These are phyloP conservation scores for Siderastrea radians DNA, from an alignment of 92 coral and sea anemone genomes.

Conservation along the genomic window DNA sequence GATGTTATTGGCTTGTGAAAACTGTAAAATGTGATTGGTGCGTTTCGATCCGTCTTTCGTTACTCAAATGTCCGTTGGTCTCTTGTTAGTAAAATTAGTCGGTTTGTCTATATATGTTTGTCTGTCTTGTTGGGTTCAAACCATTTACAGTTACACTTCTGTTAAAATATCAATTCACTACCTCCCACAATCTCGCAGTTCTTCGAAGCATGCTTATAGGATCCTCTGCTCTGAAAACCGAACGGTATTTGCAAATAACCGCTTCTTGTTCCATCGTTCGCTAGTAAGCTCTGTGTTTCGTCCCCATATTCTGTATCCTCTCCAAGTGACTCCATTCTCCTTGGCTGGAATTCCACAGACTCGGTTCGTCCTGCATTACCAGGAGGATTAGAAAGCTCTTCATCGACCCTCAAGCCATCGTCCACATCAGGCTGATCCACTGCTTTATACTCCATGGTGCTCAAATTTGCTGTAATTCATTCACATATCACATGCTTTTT, in stretches of 20 bases:
- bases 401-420: background rate
- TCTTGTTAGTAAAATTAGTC: too few species aligned
- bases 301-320: constrained; percentile 11
- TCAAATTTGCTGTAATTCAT: background rate
- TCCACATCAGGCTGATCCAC: background rate
- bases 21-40: too few species aligned
- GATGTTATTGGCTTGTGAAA: too few species aligned
- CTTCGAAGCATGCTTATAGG: constrained; percentile 93
- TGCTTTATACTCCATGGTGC: background rate
- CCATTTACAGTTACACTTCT: background rate
- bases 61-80: too few species aligned
- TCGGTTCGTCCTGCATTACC: background rate
- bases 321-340: constrained; percentile 2
- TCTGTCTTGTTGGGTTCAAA: background rate
- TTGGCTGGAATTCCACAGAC: background rate
- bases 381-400: background rate
- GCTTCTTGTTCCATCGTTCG: constrained; percentile 32
- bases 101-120: too few species aligned
- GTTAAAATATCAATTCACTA: background rate
- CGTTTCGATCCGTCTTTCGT: too few species aligned
- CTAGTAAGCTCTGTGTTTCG: background rate
- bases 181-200: constrained; percentile 98
- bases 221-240: constrained; percentile 92
- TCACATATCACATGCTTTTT: background rate
- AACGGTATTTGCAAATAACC: constrained; percentile 88